Evolutionary conservation across 2,113 vertebrate genomes (phyloP).

Genomic region (Lagopus leucura): DNA sequence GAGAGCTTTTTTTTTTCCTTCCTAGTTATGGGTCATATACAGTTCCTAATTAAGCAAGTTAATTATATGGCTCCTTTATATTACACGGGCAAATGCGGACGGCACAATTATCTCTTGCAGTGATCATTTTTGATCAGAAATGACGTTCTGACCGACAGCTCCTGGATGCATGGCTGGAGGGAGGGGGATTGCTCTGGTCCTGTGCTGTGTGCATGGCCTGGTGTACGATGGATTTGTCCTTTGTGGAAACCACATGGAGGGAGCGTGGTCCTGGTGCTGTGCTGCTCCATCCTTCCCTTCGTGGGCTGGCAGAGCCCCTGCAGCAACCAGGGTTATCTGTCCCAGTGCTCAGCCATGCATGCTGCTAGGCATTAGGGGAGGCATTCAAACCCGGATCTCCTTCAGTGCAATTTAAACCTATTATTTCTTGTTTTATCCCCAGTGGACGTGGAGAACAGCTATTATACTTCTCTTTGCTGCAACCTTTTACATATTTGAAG

Average conservation of each 20-base stretch:
- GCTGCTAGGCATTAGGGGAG: neutral
- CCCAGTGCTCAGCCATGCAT: neutral
- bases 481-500: slow-evolving; percentile 61
- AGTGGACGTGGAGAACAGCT: slow-evolving; percentile 33
- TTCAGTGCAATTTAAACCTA: slow-evolving; percentile 58
- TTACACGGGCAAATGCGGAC: neutral
- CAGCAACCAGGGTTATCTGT: slow-evolving; percentile 30
- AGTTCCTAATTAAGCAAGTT: slow-evolving; percentile 60
- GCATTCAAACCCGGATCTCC: slow-evolving; percentile 44
- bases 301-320: neutral
- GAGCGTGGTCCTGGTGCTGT: rapidly evolving
- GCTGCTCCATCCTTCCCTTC: neutral
- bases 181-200: neutral
- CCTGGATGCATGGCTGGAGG: neutral
- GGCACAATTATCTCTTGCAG: slow-evolving; percentile 32
- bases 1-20: neutral
- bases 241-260: neutral
- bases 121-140: slow-evolving; percentile 26
- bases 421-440: slow-evolving; percentile 66
- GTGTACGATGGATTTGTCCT: neutral
- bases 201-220: neutral
- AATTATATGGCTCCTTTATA: slow-evolving; percentile 60
- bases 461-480: slow-evolving; percentile 61
- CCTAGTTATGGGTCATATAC: slow-evolving; percentile 51
- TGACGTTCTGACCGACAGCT: neutral